Percentiles rank a stretch among this genome's conserved stretches.
Conservation (phyloP, 2,888 invertebrate species). For the Bembecia ichneumoniformis region DNA sequence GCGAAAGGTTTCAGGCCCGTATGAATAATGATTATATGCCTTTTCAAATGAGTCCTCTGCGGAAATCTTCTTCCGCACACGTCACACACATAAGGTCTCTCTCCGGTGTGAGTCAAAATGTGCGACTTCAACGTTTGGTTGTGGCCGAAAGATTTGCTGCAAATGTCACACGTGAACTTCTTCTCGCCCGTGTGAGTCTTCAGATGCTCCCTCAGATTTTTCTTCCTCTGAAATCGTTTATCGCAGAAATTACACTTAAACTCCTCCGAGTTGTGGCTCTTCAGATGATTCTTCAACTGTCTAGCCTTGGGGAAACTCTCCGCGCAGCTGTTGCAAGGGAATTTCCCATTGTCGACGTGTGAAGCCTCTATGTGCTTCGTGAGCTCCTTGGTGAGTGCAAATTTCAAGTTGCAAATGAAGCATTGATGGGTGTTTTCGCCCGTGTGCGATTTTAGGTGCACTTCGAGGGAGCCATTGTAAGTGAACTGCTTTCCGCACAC, state of each 20-base stretch:
- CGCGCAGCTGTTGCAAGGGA: conserved; percentile 39
- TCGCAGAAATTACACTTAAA: conserved; percentile 42
- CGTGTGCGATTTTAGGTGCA: conserved; percentile 30
- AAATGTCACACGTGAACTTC: conserved; percentile 40
- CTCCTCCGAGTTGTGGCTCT: conserved; percentile 39
- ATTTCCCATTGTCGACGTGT: conserved; percentile 31
- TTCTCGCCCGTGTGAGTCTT: conserved; percentile 50
- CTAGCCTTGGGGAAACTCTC: conserved; percentile 36
- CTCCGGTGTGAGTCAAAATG: conserved; percentile 52
- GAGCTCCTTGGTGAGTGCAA: conserved; percentile 40
- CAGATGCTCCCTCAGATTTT: conserved; percentile 52
- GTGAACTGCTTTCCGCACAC: conserved; percentile 31
- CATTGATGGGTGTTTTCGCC: conserved; percentile 45
- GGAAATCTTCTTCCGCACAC: conserved; percentile 51
- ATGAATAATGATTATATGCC: conserved; percentile 57
- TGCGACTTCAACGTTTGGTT: conserved; percentile 58
- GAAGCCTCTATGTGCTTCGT: conserved; percentile 37
- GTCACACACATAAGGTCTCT: conserved; percentile 52
- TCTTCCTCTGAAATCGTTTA: conserved; percentile 48
- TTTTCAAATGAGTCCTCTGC: conserved; percentile 49
- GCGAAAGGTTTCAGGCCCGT: conserved; percentile 44
- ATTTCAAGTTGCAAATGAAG: conserved; percentile 34
- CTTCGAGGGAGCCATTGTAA: conserved; percentile 33
- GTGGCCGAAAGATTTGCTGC: conserved; percentile 46
- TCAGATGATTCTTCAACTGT: conserved; percentile 43